Evolutionary conservation across 2,113 vertebrate genomes (phyloP).

Genomic region (Archocentrus centrarchus): DNA sequence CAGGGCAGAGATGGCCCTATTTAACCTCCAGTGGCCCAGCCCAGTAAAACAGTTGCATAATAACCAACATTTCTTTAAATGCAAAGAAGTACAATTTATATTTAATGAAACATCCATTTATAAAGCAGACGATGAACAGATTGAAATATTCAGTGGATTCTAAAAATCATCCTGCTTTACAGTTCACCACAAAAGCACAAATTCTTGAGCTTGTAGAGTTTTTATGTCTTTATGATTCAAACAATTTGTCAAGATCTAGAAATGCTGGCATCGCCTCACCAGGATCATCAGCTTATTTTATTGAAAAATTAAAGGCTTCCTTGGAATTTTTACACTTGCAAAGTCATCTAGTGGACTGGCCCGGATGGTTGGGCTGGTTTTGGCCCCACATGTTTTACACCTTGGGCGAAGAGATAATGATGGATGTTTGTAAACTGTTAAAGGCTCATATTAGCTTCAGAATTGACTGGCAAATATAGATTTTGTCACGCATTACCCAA

Average conservation of each 20-base stretch:
- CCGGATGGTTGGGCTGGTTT: background rate
- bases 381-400: background rate
- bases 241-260: background rate
- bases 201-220: too few relatives aligned
- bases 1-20: too few relatives aligned
- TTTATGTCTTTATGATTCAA: background rate
- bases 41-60: rapidly evolving
- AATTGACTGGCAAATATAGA: too few relatives aligned
- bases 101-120: background rate
- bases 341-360: background rate
- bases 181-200: too few relatives aligned
- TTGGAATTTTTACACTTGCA: background rate
- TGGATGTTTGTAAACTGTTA: too few relatives aligned
- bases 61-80: background rate
- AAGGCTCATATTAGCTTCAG: too few relatives aligned
- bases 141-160: background rate
- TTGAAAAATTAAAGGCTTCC: background rate
- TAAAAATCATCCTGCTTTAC: background rate
- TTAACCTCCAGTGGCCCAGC: background rate
- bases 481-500: too few relatives aligned
- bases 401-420: too few relatives aligned
- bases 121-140: background rate
- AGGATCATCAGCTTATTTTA: background rate
- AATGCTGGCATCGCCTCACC: background rate
- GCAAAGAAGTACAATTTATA: background rate